Evolutionary conservation across 2,888 invertebrate genomes (phyloP), one percentile per base, ranked within the genome.

Genomic region (Andrena camellia): DNA sequence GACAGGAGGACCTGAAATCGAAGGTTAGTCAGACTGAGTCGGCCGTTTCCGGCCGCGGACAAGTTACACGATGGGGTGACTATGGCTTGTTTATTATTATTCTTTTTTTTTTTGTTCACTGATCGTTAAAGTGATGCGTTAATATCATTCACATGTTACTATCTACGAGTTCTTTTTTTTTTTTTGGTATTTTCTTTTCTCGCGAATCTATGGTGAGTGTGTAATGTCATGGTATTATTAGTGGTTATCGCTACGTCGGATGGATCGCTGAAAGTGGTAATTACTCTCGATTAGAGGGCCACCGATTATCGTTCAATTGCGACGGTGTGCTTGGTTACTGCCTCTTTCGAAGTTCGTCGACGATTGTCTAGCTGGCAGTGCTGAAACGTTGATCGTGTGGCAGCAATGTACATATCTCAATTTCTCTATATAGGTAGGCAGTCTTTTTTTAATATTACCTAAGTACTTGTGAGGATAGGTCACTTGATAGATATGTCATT

Each of bases 1-100:
- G 94, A 97, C 97, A 68, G 97, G 97, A 91, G 96, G 96, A 95
- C 96, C 97, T 97, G 96, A 95, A 96, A 96, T 94, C 90, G 91
- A 94, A 94, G 91, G 92, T 94, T 94, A 93, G 90, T 93, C 90
- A 90, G 92, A 92, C 93, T 93, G 92, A 94, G 92, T 92, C 93
- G 93, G 90, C 93, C 92, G 83, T 86, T 76, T 83, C 76, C 81
- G 85, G 84, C 85, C 89, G 83, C 84, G 87, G 83, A 81, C 69
- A 85, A 83, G 81, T 83, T 86, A 85, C 82, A 88, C 88, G 83
- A 72, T 88, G 64, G 84, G 84, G 83, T 85, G 88, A 84, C 90
- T 89, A 88, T 85, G 85, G 85, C 81, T 84, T 80, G 69, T 31
- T 78, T 42, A 1, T 42, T 42, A 17, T 17, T 42, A 17, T 42